Base-by-base conservation (phyloP, 2,797 vertebrate genomes). In the Lagodon rhomboides region DNA sequence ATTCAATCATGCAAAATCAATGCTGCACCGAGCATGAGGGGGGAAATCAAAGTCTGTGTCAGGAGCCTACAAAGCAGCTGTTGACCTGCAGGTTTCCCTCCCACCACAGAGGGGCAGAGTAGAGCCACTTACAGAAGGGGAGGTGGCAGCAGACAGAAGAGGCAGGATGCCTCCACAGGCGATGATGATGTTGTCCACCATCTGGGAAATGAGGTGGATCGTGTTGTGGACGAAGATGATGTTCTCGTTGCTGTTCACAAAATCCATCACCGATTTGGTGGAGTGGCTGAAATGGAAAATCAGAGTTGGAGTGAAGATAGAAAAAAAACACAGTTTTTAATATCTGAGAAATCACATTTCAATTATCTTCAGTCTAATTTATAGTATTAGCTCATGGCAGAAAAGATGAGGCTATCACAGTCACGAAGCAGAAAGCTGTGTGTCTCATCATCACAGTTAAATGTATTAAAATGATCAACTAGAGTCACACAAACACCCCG, bases 181-280 rank as follows among this genome's bases (percentile, higher is more conserved):
- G 75, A 99, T 99, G 94, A 99, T 99, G 94, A 99, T 99, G 95
- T 99, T 99, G 95, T 99, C 98, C 91, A 99, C 98, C 98, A 99
- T 99, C 95, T 99, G 98, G 88, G 98, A 99, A 93, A 99, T 99
- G 92, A 99, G 98, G 95, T 99, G 98, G 92, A 99, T 99, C 69
- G 98, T 99, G 95, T 99, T 99, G 95, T 99, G 98, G 87, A 99
- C 98, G 88, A 99, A 99, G 94, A 99, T 99, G 94, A 99, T 99
- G 93, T 99, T 99, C 94, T 99, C 98, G 84, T 99, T 99, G 95
- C 98, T 99, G 95, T 99, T 99, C 91, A 99, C 98, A 89, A 99
- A 99, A 93, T 99, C 98, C 98, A 99, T 99, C 75, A 99, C 97
- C 18, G 98, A 99, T 91, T 99, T 99, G 58, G 98, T 99, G 41